A percentile compares a stretch with the other conserved stretches of the same genome.
These are phyloP conservation scores for Leucophenga maculata DNA, from an alignment of 2,888 invertebrate species.

Conservation along the genomic window DNA sequence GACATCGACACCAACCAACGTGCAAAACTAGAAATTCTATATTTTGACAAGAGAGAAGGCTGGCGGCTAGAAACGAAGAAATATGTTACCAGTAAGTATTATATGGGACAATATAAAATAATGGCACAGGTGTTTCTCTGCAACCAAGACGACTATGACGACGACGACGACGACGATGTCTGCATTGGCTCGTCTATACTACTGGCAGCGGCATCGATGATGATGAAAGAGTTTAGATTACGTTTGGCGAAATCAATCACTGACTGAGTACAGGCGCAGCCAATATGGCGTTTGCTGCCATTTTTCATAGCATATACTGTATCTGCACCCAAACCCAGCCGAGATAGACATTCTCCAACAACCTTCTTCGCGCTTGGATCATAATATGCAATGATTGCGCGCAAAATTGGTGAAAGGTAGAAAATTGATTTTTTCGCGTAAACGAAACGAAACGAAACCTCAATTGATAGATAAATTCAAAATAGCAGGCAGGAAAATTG, in stretches of 20 bases:
- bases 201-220: conserved; percentile 22
- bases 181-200: conserved; percentile 9
- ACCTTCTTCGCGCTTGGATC: too few species aligned
- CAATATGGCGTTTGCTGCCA: too few species aligned
- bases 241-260: conserved; percentile 59
- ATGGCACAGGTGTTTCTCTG: conserved; percentile 65
- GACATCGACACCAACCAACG: conserved; percentile 49
- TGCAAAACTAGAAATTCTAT: conserved; percentile 38
- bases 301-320: too few species aligned
- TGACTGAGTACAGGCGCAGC: too few species aligned
- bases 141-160: conserved; percentile 38
- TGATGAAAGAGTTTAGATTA: conserved; percentile 61
- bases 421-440: conserved; percentile 11
- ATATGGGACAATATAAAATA: conserved; percentile 68
- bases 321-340: too few species aligned
- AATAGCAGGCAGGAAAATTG: too few species aligned
- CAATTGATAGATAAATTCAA: too few species aligned
- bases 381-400: conserved; percentile 16
- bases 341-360: too few species aligned
- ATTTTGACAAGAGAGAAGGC: conserved; percentile 34
- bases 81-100: conserved; percentile 41
- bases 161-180: conserved; percentile 24
- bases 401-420: conserved; percentile 14
- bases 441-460: too few species aligned
- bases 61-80: conserved; percentile 16